Conservation (phyloP, 2,797 vertebrate species). For the Danio albolineatus region DNA sequence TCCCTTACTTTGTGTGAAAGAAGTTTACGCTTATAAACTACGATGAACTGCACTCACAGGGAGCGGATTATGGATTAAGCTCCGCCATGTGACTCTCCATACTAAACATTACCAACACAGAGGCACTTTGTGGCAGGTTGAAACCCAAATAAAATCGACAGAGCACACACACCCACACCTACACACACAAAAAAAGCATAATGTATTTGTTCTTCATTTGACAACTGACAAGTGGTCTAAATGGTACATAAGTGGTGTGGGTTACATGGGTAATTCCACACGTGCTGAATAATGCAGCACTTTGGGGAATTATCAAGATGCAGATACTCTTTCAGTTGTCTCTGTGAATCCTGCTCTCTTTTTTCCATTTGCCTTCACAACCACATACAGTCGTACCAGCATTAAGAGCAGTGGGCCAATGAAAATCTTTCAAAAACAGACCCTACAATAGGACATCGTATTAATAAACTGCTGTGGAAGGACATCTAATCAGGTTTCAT, state of each 20-base stretch:
- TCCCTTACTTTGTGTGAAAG: too few species aligned
- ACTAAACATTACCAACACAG: slow-evolving; percentile 11
- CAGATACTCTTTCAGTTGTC: slow-evolving; percentile 29
- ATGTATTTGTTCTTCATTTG: not conserved
- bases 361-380: slow-evolving; percentile 16
- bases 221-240: not conserved
- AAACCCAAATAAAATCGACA: slow-evolving; percentile 1
- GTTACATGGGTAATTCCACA: slow-evolving; percentile 37
- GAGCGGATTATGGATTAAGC: slow-evolving; percentile 54
- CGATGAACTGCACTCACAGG: slow-evolving; percentile 21
- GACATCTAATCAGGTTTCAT: not conserved
- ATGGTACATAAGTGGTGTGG: not conserved
- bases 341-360: not conserved
- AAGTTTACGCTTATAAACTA: not conserved
- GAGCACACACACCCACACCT: not conserved
- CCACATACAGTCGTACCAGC: not conserved
- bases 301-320: not conserved
- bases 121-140: not conserved
- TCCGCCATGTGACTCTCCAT: slow-evolving; percentile 46
- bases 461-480: not conserved
- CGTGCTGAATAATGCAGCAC: slow-evolving; percentile 57
- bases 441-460: not conserved
- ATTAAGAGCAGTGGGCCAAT: slow-evolving; percentile 1
- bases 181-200: not conserved
- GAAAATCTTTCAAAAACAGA: not conserved